These are phyloP conservation scores for Mnemiopsis leidyi DNA, from an alignment of 37 sponge, comb jelly and placozoan genomes.

Conservation along the genomic window DNA sequence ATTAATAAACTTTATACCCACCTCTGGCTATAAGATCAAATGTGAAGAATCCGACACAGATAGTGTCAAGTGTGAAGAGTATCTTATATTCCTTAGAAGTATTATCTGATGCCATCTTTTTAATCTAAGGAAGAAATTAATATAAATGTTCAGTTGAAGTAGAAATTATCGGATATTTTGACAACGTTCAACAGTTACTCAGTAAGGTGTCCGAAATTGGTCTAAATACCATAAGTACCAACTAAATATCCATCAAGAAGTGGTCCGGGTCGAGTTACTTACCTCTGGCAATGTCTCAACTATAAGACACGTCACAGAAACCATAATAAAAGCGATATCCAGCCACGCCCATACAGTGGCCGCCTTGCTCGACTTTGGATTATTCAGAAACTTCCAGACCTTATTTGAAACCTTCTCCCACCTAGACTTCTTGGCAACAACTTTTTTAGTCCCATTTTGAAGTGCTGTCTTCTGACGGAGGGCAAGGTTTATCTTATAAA, in stretches of 20 bases:
- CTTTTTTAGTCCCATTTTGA: constrained; percentile 30
- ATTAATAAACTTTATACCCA: background rate
- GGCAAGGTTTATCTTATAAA: constrained; percentile 47
- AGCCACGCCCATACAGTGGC: constrained; percentile 47
- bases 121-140: background rate
- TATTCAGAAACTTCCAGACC: constrained; percentile 27
- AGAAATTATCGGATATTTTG: too few species aligned
- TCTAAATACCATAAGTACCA: too few species aligned
- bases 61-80: constrained; percentile 20
- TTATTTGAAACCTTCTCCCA: constrained; percentile 16
- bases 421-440: background rate
- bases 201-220: too few species aligned
- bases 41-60: constrained; percentile 48
- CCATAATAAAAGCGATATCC: constrained; percentile 17
- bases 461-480: constrained; percentile 23
- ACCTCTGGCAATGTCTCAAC: constrained; percentile 36
- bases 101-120: background rate
- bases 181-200: too few species aligned
- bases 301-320: constrained; percentile 30
- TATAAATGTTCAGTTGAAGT: too few species aligned
- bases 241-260: too few species aligned
- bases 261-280: too few species aligned
- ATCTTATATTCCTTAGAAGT: background rate
- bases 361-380: constrained; percentile 37
- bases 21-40: constrained; percentile 33